These are phyloP conservation scores for Periplaneta americana DNA, from an alignment of 1,140 invertebrate species.

Conservation along the genomic window DNA sequence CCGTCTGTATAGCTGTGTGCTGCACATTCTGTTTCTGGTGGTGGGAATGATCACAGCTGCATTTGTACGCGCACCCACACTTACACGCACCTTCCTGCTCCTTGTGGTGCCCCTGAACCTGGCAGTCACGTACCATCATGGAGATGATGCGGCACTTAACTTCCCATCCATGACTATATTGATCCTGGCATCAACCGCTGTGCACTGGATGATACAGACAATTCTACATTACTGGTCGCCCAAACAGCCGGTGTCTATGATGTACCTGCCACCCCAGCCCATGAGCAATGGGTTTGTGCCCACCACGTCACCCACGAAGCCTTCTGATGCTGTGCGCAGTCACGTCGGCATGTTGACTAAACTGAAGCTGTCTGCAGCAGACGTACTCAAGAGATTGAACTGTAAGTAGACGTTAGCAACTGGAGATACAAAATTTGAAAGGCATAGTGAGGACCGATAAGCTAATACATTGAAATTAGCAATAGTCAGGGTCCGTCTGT, in stretches of 20 bases:
- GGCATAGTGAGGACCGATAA: too few species aligned
- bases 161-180: neutral
- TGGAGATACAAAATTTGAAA: too few species aligned
- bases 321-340: neutral
- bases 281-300: neutral
- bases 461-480: too few species aligned
- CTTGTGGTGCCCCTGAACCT: slow-evolving; percentile 4
- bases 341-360: neutral
- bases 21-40: neutral
- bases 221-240: neutral
- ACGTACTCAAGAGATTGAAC: neutral
- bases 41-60: neutral
- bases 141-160: neutral
- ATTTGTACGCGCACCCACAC: neutral
- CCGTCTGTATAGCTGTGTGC: neutral
- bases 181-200: neutral
- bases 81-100: neutral
- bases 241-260: neutral
- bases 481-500: too few species aligned
- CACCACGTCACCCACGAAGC: neutral
- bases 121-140: neutral
- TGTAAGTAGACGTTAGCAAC: too few species aligned
- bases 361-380: neutral
- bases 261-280: neutral
- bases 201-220: neutral